Evolutionary conservation across 2,888 invertebrate species (phyloP), one percentile per base, ranked within the genome.

Genomic region (Celastrina argiolus): DNA sequence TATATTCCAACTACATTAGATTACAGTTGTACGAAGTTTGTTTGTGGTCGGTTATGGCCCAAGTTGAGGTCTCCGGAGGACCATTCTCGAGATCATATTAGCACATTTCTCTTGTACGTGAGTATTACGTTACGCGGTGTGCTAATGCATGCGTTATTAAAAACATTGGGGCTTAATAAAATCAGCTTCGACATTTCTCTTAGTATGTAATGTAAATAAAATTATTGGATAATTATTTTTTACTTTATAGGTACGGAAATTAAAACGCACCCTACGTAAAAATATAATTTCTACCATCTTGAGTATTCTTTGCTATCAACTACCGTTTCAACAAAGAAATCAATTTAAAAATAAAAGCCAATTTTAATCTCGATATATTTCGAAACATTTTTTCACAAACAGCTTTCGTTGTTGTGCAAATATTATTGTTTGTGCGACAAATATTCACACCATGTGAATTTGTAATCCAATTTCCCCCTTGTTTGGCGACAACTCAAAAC

Each of bases 1-100:
- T 61, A 67, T 68, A 69, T 69, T 65, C 63, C 64, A 66, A 68
- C 68, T 68, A 39, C 61, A 61, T 16, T 71, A 66, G 70, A 69
- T 66, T 63, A 61, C 61, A 67, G 63, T 64, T 65, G 56, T 65
- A 68, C 51, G 61, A 68, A 68, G 59, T 71, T 67, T 68, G 64
- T 51, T 18, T 10, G 59, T 31, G 36, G n/a, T 31, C n/a, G 16
- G 31, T 28, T 12, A 59, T 8, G 31, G 36, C 34, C 36, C 36
- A 31, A 34, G 14, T 58, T 31, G n/a, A 12, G 59, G 34, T 36
- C 59, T 18, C 59, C 34, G 12, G 34, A 18, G 34, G 59, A 18
- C 59, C 36, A 34, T 59, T 18, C 59, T 16, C 2, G 59, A 26
- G 18, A 36, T 61, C 39, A 36, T 61, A 61, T 39, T 61, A 39